Evolutionary conservation across 2,797 vertebrate genomes (phyloP).

Genomic region (Erpetoichthys calabaricus): DNA sequence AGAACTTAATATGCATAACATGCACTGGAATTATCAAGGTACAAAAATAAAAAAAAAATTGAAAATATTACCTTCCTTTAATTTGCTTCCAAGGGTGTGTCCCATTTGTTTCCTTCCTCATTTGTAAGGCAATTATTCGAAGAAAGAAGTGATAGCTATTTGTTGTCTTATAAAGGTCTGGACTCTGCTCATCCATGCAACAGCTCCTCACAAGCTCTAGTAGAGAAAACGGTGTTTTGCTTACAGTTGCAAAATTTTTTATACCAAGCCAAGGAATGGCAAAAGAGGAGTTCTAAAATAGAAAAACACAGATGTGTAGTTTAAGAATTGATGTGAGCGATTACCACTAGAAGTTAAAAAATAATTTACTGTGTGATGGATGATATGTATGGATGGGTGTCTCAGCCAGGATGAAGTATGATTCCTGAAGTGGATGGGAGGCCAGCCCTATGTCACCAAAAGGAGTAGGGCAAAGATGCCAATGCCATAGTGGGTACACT

Average conservation of each 20-base stretch:
- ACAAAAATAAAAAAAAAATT: no score
- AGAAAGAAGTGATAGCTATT: constrained; percentile 92
- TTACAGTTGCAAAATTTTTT: constrained; percentile 58
- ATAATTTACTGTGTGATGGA: no score
- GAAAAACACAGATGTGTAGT: constrained; percentile 10
- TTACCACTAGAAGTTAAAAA: no score
- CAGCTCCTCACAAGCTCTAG: constrained; percentile 68
- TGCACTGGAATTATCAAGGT: no score
- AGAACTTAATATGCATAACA: no score
- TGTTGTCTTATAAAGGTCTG: constrained; percentile 64
- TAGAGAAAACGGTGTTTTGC: constrained; percentile 68
- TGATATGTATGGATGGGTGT: no score
- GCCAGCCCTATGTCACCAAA: no score
- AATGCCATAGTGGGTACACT: no score
- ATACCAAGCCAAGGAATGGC: constrained; percentile 80
- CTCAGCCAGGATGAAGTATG: no score
- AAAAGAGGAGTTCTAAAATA: constrained; percentile 64
- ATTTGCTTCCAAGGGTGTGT: constrained; percentile 86
- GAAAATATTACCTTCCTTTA: constrained; percentile 74
- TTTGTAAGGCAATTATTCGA: constrained; percentile 68
- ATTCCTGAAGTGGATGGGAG: no score
- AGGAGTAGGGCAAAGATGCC: no score
- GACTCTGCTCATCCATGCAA: constrained; percentile 47
- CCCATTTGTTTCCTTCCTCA: constrained; percentile 57
- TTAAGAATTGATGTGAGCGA: no score